Evolutionary conservation across 2,113 vertebrate species (phyloP), one percentile per base, ranked within the genome.

Genomic region (Panurus biarmicus): DNA sequence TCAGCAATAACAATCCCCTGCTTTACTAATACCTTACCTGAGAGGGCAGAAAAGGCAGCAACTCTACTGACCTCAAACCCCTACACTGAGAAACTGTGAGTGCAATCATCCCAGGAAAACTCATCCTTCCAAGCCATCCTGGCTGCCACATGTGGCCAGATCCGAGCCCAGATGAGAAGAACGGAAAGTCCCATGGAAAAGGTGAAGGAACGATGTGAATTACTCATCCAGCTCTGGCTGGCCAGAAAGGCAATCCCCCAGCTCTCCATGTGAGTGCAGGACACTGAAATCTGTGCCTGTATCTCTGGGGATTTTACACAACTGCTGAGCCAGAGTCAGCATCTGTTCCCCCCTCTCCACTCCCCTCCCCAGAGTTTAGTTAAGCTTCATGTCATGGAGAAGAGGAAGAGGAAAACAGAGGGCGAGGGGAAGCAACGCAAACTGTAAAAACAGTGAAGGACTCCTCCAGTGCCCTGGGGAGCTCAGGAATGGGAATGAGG

Each of bases 391-490:
- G 77, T 92, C 77, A 62, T 2, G 14, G 86, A 67, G 79, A 47
- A 93, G 61, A 83, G 80, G 78, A 81, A 85, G 61, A 93, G 83
- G 66, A 75, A 94, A 93, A 85, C 54, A 79, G 85, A 85, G 71
- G 72, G 61, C 1, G 2, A 87, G 71, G 48, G 77, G 75, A 96
- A 96, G 89, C 38, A 84, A 67, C 0, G 3, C 53, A 67, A 96
- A 95, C 80, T 92, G 65, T 91, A 83, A 94, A 94, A 95, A 80
- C 90, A 96, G 67, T 31, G 74, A 65, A 80, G 45, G 61, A 62
- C 64, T 84, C 29, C 33, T 87, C 38, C 67, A 78, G n/a, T 1
- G 2, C 80, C n/a, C 83, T 5, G 3, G 69, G 69, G 87, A 96
- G 38, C 69, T 61, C 24, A 3, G 82, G 65, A 94, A 72, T 66